Conservation (phyloP, 2,888 invertebrate genomes). For the Andricus curvator region DNA sequence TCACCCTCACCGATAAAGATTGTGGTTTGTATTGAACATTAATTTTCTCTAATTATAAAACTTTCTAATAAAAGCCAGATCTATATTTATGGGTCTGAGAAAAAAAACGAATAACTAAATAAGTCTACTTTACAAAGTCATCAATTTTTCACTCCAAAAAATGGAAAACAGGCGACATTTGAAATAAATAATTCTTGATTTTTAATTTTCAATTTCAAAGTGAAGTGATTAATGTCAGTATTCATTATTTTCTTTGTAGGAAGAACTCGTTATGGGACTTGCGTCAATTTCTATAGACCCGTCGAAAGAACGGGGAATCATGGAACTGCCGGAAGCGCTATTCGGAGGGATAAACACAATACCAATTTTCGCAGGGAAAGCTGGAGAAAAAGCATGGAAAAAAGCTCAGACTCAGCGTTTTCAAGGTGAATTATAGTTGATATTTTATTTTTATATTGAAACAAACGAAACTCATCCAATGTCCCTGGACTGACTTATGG, state of each 20-base stretch:
- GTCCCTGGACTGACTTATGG: too few species aligned
- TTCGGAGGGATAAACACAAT: conserved; percentile 79
- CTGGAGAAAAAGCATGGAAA: conserved; percentile 95
- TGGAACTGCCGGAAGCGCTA: conserved; percentile 67
- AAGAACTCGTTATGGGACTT: conserved; percentile 96
- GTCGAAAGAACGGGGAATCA: conserved; percentile 84
- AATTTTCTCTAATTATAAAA: background rate
- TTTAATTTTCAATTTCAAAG: background rate
- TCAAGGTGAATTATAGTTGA: conserved; percentile 85
- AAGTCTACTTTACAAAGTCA: too few species aligned
- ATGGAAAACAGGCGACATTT: too few species aligned
- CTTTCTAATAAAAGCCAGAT: too few species aligned
- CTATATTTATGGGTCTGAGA: too few species aligned
- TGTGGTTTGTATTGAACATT: conserved; percentile 82
- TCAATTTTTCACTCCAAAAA: too few species aligned
- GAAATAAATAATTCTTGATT: too few species aligned
- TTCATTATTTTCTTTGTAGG: conserved; percentile 77
- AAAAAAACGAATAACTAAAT: too few species aligned
- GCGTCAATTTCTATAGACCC: conserved; percentile 98
- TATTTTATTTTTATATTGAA: background rate
- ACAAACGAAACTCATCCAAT: too few species aligned
- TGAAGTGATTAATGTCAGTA: background rate
- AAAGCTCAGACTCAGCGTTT: conserved; percentile 94
- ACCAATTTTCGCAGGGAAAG: conserved; percentile 88
- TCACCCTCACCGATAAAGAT: conserved; percentile 99